phyloP scores from a whole-genome alignment of 2,797 vertebrate genomes.

The Calcarius lapponicus region DNA sequence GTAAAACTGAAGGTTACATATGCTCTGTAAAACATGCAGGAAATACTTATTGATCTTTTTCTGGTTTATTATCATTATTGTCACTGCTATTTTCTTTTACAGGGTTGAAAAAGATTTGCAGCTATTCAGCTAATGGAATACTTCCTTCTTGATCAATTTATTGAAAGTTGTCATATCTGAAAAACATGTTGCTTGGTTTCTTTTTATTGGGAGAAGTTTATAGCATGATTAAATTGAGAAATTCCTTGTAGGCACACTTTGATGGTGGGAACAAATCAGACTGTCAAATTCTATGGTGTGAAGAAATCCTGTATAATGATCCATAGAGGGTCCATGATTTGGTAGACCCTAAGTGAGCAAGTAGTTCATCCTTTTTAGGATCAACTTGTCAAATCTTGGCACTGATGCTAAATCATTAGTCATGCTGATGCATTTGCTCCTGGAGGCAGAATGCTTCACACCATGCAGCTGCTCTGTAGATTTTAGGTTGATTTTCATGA shows the following conservation, averaged over 20 bases:
- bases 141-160: neutral
- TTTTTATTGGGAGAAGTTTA: conserved; percentile 7
- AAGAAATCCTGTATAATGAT: conserved; percentile 14
- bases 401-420: neutral
- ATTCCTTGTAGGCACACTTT: neutral
- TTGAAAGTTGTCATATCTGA: neutral
- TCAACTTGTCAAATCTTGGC: neutral
- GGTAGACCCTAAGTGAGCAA: neutral
- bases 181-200: neutral
- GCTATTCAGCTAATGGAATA: neutral
- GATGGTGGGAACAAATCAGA: conserved; percentile 26
- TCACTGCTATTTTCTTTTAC: neutral
- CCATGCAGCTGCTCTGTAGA: neutral
- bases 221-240: conserved; percentile 5
- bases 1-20: neutral
- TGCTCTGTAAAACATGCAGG: neutral
- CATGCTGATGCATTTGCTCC: neutral
- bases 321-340: neutral
- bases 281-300: neutral
- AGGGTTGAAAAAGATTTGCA: neutral
- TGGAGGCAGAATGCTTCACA: neutral
- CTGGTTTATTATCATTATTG: neutral
- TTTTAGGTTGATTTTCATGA: neutral
- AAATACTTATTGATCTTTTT: neutral
- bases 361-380: conserved; percentile 5